Conservation (phyloP, 2,888 invertebrate genomes). For the Latheticus oryzae region DNA sequence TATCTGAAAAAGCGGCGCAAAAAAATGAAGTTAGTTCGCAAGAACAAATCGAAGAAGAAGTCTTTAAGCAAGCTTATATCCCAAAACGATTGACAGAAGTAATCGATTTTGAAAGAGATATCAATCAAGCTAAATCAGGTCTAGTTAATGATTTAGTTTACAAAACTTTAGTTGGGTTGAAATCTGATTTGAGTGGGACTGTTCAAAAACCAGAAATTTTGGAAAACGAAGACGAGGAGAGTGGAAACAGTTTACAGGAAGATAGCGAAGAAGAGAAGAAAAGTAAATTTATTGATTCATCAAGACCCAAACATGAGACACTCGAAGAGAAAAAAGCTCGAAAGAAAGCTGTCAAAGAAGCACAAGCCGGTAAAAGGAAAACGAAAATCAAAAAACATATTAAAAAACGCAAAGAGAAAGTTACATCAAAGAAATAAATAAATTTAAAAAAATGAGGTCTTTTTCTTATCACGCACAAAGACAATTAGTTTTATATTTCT, state of each 20-base stretch:
- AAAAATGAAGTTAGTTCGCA: slow-evolving; percentile 77
- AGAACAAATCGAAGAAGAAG: slow-evolving; percentile 88
- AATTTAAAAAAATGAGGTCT: slow-evolving; percentile 25
- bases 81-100: slow-evolving; percentile 93
- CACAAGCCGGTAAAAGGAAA: slow-evolving; percentile 89
- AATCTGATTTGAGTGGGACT: slow-evolving; percentile 81
- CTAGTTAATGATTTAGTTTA: slow-evolving; percentile 81
- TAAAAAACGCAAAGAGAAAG: slow-evolving; percentile 88
- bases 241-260: too few relatives aligned
- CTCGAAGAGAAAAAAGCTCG: slow-evolving; percentile 83
- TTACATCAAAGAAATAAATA: slow-evolving; percentile 65
- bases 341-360: slow-evolving; percentile 90
- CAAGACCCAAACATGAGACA: slow-evolving; percentile 83
- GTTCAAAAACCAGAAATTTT: slow-evolving; percentile 75
- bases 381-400: slow-evolving; percentile 92
- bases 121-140: slow-evolving; percentile 81
- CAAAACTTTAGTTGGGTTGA: slow-evolving; percentile 87
- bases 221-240: slow-evolving; percentile 62
- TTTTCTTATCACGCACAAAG: background rate
- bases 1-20: slow-evolving; percentile 76
- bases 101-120: slow-evolving; percentile 87
- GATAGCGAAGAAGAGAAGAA: slow-evolving; percentile 55
- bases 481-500: background rate
- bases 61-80: slow-evolving; percentile 93
- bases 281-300: slow-evolving; percentile 72